Base-by-base conservation (phyloP, 2,113 vertebrate genomes). In the Otis tarda region DNA sequence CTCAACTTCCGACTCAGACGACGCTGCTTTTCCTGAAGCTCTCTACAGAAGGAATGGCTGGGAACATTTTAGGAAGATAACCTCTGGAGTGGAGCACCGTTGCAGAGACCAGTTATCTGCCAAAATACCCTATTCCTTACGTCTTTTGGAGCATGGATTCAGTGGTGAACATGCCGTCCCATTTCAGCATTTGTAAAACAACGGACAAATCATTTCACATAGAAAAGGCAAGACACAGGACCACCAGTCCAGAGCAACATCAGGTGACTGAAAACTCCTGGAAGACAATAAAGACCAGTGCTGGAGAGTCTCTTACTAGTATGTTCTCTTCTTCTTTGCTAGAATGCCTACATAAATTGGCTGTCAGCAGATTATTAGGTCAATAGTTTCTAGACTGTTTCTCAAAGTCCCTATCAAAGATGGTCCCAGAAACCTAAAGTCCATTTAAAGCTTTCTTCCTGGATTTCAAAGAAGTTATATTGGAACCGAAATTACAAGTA, bases 181-280 rank as follows among this genome's bases (percentile, higher is more conserved):
- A 30, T 11, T 33, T 30, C 65, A 92, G 56, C 41, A 43, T 30
- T 55, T 70, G 45, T 53, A 18, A 78, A 85, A 28, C 16, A 61
- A 83, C 0, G 14, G 60, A 31, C 10, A 20, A 16, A 33, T 8
- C 23, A 19, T 23, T 41, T 33, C 55, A 43, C 0, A 1, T 2
- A 14, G 35, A 53, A 65, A 59, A 68, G 30, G 41, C 43, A 50
- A 43, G 49, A 52, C 25, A 41, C 7, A 4, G 52, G 21, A 81
- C 3, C 43, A 56, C 13, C 39, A 50, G 49, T 2, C 24, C 74
- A 56, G 23, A 45, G n/a, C 20, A 70, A 23, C 41, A 37, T 12
- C 1, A 7, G 33, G n/a, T 23, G 16, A 41, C 43, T 21, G 28
- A 21, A 39, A 69, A 49, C 47, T 52, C 60, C 75, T 68, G 43